Conservation (phyloP, 1,140 invertebrate genomes). For the Bombus superbus region DNA sequence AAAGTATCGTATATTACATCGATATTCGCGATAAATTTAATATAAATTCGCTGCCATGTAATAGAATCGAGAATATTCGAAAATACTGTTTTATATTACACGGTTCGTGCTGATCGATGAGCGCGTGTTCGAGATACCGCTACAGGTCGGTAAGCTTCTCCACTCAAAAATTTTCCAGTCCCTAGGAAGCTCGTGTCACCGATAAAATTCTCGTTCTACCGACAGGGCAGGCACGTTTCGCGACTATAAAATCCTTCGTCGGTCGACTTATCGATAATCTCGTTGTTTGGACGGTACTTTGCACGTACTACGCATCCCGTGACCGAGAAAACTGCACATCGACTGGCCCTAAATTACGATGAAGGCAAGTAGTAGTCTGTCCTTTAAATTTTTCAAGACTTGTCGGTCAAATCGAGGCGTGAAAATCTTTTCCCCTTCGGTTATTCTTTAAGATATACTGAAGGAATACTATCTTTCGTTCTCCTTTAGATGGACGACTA, state of each 20-base stretch:
- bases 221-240: slow-evolving; percentile 22
- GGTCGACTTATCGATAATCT: slow-evolving; percentile 30
- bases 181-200: not conserved
- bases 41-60: no score
- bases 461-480: not conserved
- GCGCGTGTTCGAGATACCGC: not conserved
- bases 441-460: not conserved
- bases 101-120: not conserved
- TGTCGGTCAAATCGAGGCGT: not conserved
- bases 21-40: not conserved
- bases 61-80: not conserved
- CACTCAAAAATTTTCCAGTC: slow-evolving; percentile 1
- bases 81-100: slow-evolving; percentile 10
- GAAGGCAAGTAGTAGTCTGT: not conserved
- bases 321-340: not conserved
- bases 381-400: not conserved
- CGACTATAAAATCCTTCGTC: slow-evolving; percentile 39
- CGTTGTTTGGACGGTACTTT: slow-evolving; percentile 13
- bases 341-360: not conserved
- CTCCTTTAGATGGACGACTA: not conserved
- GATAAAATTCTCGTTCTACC: slow-evolving; percentile 36
- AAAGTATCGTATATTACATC: not conserved
- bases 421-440: not conserved
- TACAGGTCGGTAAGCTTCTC: not conserved
- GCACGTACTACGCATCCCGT: not conserved